phyloP scores from a whole-genome alignment of 30 jellyfish, hydroid and myxozoan species.

The Mastigias papua region DNA sequence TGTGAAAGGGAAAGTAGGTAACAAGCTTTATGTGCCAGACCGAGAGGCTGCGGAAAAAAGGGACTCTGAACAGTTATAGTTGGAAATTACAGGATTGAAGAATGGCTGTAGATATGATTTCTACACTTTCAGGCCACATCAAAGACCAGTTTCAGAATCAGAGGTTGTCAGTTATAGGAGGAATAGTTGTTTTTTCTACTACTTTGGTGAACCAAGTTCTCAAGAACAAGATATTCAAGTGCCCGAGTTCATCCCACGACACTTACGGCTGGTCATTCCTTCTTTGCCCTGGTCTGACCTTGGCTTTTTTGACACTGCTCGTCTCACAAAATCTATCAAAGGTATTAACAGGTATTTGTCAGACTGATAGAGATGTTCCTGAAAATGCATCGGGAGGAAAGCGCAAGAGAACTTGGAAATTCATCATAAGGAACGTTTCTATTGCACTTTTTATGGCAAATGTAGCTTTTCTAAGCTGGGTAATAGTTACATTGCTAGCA shows the following conservation, averaged over 20 bases:
- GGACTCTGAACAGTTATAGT: neutral
- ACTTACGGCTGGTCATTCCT: constrained; percentile 43
- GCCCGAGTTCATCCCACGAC: constrained; percentile 42
- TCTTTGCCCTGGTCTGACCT: constrained; percentile 34
- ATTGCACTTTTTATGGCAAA: constrained; percentile 15
- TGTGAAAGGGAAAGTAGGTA: no score
- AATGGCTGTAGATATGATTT: constrained; percentile 7
- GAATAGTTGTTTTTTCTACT: constrained; percentile 20
- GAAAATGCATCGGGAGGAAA: constrained; percentile 25
- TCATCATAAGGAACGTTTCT: constrained; percentile 12
- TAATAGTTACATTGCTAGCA: constrained; percentile 15
- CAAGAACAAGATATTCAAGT: constrained; percentile 27
- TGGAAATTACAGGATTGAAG: neutral
- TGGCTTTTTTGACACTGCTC: constrained; percentile 27
- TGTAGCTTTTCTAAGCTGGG: constrained; percentile 46
- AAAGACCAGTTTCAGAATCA: constrained; percentile 7
- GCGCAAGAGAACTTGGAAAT: constrained; percentile 39
- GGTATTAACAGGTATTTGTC: constrained; percentile 25
- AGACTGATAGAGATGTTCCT: constrained; percentile 40
- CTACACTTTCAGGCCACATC: neutral
- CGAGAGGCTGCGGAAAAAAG: neutral
- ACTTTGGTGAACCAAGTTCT: constrained; percentile 25
- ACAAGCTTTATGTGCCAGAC: no score
- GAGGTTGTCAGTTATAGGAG: constrained; percentile 7
- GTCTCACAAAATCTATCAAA: constrained; percentile 11